These are phyloP conservation scores for Coptodon bakossiorum DNA, from an alignment of 2,113 vertebrate genomes.

Conservation along the genomic window DNA sequence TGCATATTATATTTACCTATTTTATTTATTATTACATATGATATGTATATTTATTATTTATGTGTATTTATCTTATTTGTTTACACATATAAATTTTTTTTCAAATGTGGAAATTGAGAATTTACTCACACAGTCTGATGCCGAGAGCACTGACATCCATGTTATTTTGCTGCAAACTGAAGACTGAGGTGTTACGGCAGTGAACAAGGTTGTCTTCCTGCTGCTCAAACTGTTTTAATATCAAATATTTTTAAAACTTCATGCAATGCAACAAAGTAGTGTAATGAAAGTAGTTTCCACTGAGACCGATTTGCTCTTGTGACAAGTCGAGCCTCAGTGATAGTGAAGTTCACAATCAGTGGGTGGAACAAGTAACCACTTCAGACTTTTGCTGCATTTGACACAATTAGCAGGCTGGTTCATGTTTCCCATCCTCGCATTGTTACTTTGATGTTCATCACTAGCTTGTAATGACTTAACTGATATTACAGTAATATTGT, in stretches of 20 bases:
- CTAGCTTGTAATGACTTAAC: not conserved
- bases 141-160: not conserved
- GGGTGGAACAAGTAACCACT: not conserved
- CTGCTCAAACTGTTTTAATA: not conserved
- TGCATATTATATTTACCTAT: not conserved
- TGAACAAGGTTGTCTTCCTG: not conserved
- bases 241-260: not conserved
- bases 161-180: not conserved
- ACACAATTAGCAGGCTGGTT: not conserved
- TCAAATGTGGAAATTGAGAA: not conserved
- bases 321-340: not conserved
- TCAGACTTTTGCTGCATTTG: accelerated
- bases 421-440: accelerated
- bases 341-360: accelerated
- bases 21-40: not conserved
- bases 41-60: not conserved
- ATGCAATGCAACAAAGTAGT: accelerated
- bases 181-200: accelerated
- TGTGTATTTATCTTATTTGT: not conserved
- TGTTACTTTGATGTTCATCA: not conserved
- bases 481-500: not conserved
- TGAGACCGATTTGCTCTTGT: accelerated
- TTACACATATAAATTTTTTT: accelerated
- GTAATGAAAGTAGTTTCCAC: not conserved
- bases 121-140: not conserved